These are phyloP conservation scores for Tetramorium simillimum DNA, from an alignment of 1,140 invertebrate genomes.

Conservation along the genomic window DNA sequence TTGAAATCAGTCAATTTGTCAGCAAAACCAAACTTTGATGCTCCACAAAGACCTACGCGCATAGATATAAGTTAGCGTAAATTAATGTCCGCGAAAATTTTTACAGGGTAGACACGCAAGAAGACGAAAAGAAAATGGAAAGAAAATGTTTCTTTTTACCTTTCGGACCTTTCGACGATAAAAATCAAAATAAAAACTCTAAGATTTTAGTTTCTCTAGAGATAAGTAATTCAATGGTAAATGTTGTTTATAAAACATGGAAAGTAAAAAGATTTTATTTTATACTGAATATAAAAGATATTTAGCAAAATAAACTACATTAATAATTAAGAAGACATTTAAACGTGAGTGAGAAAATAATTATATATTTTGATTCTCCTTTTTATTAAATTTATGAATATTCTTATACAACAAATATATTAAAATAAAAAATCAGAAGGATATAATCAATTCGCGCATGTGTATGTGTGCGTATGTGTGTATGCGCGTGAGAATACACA, in stretches of 20 bases:
- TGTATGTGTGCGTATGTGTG: no score
- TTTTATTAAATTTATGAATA: not conserved
- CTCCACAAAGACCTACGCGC: not conserved
- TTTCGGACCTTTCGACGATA: not conserved
- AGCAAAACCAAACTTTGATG: not conserved
- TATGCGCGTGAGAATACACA: no score
- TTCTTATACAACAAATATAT: not conserved
- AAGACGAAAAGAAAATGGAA: not conserved
- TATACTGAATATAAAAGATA: not conserved
- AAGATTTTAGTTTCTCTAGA: constrained; percentile 11
- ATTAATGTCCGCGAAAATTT: constrained; percentile 10
- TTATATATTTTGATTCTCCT: not conserved
- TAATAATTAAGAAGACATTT: not conserved
- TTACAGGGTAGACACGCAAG: constrained; percentile 37
- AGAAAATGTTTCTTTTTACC: not conserved
- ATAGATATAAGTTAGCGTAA: constrained; percentile 34
- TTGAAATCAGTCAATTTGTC: constrained; percentile 2
- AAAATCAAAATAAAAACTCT: constrained; percentile 12
- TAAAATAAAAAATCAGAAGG: not conserved
- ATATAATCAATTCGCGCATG: not conserved
- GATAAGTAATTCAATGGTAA: not conserved
- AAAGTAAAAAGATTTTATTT: constrained; percentile 10
- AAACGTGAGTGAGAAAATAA: not conserved
- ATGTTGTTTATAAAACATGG: not conserved
- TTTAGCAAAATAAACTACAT: not conserved